Conservation (phyloP, 2,113 vertebrate species). For the Gadus macrocephalus region DNA sequence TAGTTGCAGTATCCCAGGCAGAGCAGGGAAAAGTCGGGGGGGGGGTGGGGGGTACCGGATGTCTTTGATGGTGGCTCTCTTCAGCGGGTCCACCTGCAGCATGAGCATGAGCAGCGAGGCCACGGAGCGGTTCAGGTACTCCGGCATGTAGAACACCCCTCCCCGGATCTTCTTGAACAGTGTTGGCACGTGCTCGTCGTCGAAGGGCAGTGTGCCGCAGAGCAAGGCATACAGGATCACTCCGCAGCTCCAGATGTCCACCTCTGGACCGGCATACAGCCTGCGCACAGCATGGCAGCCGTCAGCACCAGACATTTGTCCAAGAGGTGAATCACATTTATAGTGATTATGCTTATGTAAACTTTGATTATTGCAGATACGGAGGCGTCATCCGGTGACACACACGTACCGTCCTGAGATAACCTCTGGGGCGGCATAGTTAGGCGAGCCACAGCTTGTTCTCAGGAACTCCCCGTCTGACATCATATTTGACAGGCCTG, state of each 20-base stretch:
- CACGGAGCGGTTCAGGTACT: conserved; percentile 90
- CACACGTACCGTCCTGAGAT: conserved; percentile 92
- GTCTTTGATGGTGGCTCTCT: conserved; percentile 96
- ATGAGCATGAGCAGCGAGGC: conserved; percentile 93
- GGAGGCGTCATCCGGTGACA: background rate
- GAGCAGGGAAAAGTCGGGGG: too few relatives aligned
- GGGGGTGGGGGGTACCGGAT: conserved; percentile 76
- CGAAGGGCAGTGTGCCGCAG: conserved; percentile 95
- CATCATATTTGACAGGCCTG: conserved; percentile 99
- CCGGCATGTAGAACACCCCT: conserved; percentile 97
- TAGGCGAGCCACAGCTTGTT: conserved; percentile 97
- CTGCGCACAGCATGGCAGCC: conserved; percentile 56
- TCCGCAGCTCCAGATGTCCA: conserved; percentile 98
- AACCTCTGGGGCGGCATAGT: conserved; percentile 97
- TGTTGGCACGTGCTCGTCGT: conserved; percentile 94
- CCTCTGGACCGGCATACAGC: conserved; percentile 94
- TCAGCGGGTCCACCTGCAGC: conserved; percentile 96
- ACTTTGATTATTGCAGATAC: too few relatives aligned
- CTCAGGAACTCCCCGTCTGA: conserved; percentile 96
- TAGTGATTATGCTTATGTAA: too few relatives aligned
- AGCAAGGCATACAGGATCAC: conserved; percentile 96
- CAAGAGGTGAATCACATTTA: too few relatives aligned
- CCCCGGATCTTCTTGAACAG: conserved; percentile 98
- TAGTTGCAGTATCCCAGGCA: too few relatives aligned
- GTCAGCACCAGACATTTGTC: too few relatives aligned